phyloP scores from a whole-genome alignment of 2,113 vertebrate species.

The Nanorana parkeri region DNA sequence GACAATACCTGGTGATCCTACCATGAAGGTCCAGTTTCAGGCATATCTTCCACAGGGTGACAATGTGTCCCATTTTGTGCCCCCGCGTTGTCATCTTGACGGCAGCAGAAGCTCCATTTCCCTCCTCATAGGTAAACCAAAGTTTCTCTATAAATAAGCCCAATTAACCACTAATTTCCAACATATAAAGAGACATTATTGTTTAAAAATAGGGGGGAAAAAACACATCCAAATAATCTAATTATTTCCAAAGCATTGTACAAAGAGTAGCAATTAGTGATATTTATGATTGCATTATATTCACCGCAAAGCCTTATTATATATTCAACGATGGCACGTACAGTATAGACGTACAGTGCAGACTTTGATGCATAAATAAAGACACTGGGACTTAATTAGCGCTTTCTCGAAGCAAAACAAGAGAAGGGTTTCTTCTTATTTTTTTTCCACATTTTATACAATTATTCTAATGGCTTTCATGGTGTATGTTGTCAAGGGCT shows the following conservation, averaged over 20 bases:
- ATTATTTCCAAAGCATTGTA: background rate
- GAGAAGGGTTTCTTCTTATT: background rate
- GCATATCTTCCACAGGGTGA: too few relatives aligned
- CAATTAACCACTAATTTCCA: too few relatives aligned
- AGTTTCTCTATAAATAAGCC: too few relatives aligned
- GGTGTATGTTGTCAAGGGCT: background rate
- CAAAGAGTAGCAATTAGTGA: background rate
- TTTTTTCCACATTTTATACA: background rate
- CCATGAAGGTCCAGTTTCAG: too few relatives aligned
- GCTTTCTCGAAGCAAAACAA: background rate
- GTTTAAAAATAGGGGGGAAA: too few relatives aligned
- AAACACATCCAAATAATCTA: too few relatives aligned
- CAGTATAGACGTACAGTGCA: background rate
- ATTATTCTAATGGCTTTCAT: background rate
- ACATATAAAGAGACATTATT: too few relatives aligned
- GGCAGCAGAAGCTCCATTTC: too few relatives aligned
- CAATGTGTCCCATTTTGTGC: too few relatives aligned
- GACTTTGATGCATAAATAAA: background rate
- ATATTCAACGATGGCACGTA: background rate
- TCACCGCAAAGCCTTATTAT: background rate
- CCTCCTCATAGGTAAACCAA: too few relatives aligned
- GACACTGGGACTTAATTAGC: conserved; percentile 26
- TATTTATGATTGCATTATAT: background rate
- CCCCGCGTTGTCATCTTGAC: too few relatives aligned
- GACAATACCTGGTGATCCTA: too few relatives aligned